Conservation (phyloP, 2,797 vertebrate genomes). For the Urocyon cinereoargenteus region DNA sequence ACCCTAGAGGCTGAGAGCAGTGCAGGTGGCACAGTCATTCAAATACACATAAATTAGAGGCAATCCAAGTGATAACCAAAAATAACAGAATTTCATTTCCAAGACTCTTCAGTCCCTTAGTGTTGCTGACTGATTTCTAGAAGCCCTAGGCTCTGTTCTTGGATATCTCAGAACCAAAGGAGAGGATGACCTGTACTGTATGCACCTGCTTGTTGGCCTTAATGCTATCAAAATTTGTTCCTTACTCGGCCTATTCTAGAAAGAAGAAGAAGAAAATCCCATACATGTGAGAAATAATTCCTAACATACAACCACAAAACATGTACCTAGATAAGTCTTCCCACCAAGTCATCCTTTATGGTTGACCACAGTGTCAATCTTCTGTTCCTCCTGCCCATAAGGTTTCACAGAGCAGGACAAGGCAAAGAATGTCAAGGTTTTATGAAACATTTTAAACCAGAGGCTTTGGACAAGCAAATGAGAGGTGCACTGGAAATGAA, state of each 20-base stretch:
- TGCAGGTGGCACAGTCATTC: neutral
- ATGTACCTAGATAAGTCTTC: neutral
- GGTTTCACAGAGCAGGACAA: neutral
- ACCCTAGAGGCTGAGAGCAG: neutral
- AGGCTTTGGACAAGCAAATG: neutral
- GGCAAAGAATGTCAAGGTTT: slow-evolving; percentile 37
- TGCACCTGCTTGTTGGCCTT: neutral
- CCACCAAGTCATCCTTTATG: neutral
- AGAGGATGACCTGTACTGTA: neutral
- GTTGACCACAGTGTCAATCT: neutral
- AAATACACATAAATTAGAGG: neutral
- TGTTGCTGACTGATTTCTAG: neutral
- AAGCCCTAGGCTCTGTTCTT: neutral
- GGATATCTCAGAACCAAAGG: neutral
- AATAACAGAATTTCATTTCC: slow-evolving; percentile 1
- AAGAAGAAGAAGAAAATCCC: neutral
- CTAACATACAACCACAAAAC: slow-evolving; percentile 10
- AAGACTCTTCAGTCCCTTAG: neutral
- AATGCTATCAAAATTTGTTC: neutral
- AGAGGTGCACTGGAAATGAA: neutral
- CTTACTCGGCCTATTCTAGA: neutral
- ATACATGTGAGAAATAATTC: slow-evolving; percentile 2
- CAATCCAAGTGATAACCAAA: slow-evolving; percentile 23
- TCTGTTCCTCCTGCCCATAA: neutral
- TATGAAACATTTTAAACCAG: slow-evolving; percentile 15